Base-by-base conservation (phyloP, 1,140 invertebrate genomes). In the Zaprionus nigranus region DNA sequence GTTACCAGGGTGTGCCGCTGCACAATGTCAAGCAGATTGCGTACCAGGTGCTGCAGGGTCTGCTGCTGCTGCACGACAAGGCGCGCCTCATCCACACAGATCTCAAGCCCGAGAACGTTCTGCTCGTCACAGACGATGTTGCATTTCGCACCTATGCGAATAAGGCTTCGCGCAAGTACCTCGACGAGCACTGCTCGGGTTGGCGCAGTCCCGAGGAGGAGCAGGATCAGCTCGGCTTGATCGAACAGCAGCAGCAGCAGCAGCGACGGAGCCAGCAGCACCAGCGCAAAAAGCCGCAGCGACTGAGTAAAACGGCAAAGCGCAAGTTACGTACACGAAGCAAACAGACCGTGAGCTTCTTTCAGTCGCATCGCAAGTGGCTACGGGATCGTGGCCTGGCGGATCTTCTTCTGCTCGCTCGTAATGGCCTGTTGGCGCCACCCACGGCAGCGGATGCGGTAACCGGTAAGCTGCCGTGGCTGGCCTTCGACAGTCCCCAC, bases 61-160 rank as follows among this genome's bases (percentile, higher is more conserved):
- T 99, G 64, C 96, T 98, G 93, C 99, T 99, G 94, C 94, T 99
- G 57, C 99, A 99, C 93, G 95, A 96, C 56, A 98, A 99, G 94
- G 99, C 98, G 95, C 94, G 95, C 92, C 99, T 99, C 78, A 99
- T 99, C 93, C 99, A 99, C 92, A 99, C 99, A n/a, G 99, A 99
- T 93, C 98, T 99, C 69, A 99, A 99, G 93, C 99, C 99, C 51
- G 99, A 99, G 94, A 99, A 99, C 94, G 98, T 99, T 54, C 94
- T 99, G 38, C 94, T 99, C 65, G 98, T 97, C 94, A 97, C 98
- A 6, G 95, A 96, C 90, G 96, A 97, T 61, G 82, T 94, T 26
- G 96, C 97, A 85, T 96, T 99, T 72, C 94, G 97, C 68, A 96
- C 96, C 91, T 93, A 98, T 85, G 98, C 98, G 26, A 96, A 95